Evolutionary conservation across 1,140 invertebrate genomes (phyloP).

Genomic region (Propsilocerus akamusi): DNA sequence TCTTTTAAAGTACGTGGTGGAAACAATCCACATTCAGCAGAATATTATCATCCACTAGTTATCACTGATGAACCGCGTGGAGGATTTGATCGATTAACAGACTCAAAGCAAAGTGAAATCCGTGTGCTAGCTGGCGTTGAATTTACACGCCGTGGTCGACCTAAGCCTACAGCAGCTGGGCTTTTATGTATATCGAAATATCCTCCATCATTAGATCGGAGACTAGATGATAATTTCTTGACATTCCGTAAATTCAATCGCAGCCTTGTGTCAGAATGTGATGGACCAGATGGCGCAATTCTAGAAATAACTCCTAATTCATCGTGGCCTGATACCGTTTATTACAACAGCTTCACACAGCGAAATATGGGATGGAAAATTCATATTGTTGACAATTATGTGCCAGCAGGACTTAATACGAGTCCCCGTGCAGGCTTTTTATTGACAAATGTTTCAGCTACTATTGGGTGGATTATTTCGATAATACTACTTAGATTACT

Average conservation of each 20-base stretch:
- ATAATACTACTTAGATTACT: too few relatives aligned
- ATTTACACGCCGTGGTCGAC: slow-evolving; percentile 56
- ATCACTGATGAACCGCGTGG: slow-evolving; percentile 74
- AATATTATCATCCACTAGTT: slow-evolving; percentile 81
- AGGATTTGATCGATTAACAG: slow-evolving; percentile 54
- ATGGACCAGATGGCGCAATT: slow-evolving; percentile 44
- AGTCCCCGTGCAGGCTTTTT: background rate
- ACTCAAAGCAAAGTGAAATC: slow-evolving; percentile 48
- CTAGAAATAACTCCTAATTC: slow-evolving; percentile 73
- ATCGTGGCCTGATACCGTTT: slow-evolving; percentile 80
- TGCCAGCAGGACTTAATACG: background rate
- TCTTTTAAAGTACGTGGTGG: slow-evolving; percentile 66
- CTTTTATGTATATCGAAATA: slow-evolving; percentile 57
- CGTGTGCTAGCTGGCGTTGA: slow-evolving; percentile 73
- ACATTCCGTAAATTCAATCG: slow-evolving; percentile 73
- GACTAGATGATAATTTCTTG: slow-evolving; percentile 57
- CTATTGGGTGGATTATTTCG: too few relatives aligned
- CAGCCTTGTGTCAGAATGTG: slow-evolving; percentile 45
- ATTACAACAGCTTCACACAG: slow-evolving; percentile 86
- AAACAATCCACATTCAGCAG: slow-evolving; percentile 73
- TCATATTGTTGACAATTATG: slow-evolving; percentile 56
- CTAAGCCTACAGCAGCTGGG: slow-evolving; percentile 60
- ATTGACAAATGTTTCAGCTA: too few relatives aligned
- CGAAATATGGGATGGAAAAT: slow-evolving; percentile 85
- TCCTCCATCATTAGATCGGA: slow-evolving; percentile 38